Conservation (phyloP, 2,888 invertebrate genomes). For the Oeneis ivallda region DNA sequence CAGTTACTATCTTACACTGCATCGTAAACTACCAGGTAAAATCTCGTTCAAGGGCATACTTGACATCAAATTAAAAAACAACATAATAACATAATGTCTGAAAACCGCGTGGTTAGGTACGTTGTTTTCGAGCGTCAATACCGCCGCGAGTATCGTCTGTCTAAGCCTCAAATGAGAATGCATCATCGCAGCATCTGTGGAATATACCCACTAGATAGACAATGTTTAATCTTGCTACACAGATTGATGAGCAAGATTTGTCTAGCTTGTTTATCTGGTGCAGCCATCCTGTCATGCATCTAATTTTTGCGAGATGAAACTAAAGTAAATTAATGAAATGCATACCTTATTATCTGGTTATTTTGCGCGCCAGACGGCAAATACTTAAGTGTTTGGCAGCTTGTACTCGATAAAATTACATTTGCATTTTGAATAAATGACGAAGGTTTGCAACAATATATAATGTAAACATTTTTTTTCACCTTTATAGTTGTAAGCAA, state of each 20-base stretch:
- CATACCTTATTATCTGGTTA: constrained; percentile 35
- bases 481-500: too few species aligned
- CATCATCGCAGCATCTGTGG: constrained; percentile 49
- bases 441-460: background rate
- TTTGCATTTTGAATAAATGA: constrained; percentile 14
- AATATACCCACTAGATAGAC: constrained; percentile 56
- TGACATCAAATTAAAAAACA: too few species aligned
- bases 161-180: constrained; percentile 43
- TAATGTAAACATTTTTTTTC: background rate
- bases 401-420: constrained; percentile 9
- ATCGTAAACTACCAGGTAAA: too few species aligned
- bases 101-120: too few species aligned
- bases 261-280: constrained; percentile 41
- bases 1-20: too few species aligned
- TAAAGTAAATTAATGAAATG: constrained; percentile 38
- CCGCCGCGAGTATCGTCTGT: background rate
- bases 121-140: too few species aligned
- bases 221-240: constrained; percentile 51
- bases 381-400: constrained; percentile 12
- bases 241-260: constrained; percentile 51
- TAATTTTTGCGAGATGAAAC: constrained; percentile 37
- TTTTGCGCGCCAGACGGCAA: constrained; percentile 22
- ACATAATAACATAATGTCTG: too few species aligned
- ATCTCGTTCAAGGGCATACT: too few species aligned
- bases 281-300: constrained; percentile 37